Conservation (phyloP, 2,888 invertebrate species). For the Synergus japonicus region DNA sequence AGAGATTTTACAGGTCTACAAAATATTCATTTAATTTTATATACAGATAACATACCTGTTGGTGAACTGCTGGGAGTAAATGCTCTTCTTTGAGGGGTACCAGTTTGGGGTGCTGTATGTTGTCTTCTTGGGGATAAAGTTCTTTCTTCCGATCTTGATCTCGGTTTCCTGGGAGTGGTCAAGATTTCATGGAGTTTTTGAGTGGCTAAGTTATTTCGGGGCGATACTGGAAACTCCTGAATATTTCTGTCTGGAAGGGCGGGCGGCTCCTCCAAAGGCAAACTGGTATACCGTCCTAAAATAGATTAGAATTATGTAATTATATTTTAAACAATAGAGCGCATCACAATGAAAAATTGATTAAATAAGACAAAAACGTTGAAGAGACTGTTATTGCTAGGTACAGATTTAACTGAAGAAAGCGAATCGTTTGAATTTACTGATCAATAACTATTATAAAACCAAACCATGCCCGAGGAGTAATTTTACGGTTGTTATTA, state of each 20-base stretch:
- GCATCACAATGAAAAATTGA: background rate
- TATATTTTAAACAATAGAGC: slow-evolving; percentile 24
- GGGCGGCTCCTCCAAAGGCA: slow-evolving; percentile 75
- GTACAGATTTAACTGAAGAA: background rate
- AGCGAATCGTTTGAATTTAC: background rate
- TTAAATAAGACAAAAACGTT: background rate
- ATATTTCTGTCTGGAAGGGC: slow-evolving; percentile 72
- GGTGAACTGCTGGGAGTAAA: slow-evolving; percentile 74
- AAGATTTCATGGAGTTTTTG: slow-evolving; percentile 87
- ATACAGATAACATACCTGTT: slow-evolving; percentile 58
- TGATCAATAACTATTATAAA: background rate
- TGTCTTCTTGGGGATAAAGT: slow-evolving; percentile 70
- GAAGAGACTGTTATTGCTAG: background rate
- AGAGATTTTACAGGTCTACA: too few relatives aligned
- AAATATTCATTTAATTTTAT: too few relatives aligned
- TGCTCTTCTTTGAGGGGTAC: slow-evolving; percentile 79
- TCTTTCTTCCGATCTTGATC: slow-evolving; percentile 72
- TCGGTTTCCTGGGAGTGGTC: slow-evolving; percentile 84
- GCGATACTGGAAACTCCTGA: slow-evolving; percentile 54
- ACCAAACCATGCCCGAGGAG: background rate
- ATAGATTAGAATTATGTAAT: slow-evolving; percentile 17
- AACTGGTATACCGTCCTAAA: slow-evolving; percentile 72
- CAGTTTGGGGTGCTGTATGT: slow-evolving; percentile 64
- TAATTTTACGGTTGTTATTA: background rate
- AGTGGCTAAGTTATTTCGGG: slow-evolving; percentile 83